Conservation (phyloP, 2,888 invertebrate genomes). For the Cheilosia impressa region DNA sequence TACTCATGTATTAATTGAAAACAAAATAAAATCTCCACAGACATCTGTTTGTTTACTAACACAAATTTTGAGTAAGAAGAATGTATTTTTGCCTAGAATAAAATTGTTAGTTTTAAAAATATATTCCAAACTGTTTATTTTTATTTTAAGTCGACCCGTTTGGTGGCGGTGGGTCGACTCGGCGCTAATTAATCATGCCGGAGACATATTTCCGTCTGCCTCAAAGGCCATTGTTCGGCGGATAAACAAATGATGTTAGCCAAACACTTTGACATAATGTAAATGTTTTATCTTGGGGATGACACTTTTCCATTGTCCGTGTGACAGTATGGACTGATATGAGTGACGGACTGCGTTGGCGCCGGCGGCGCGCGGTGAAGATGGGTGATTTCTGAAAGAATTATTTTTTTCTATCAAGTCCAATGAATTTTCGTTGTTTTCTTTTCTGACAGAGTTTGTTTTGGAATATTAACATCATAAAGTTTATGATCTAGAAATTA, state of each 20-base stretch:
- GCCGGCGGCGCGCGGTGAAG: constrained; percentile 1
- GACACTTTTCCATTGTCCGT: constrained; percentile 22
- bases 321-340: constrained; percentile 20
- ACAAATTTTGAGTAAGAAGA: constrained; percentile 59
- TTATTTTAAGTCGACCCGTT: constrained; percentile 9
- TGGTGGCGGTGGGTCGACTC: constrained; percentile 6
- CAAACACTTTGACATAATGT: constrained; percentile 35
- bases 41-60: constrained; percentile 69
- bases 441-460: constrained; percentile 7
- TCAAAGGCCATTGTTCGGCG: constrained; percentile 31
- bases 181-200: constrained; percentile 24
- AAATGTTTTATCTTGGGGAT: constrained; percentile 25
- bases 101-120: constrained; percentile 58
- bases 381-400: neutral
- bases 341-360: constrained; percentile 7
- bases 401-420: neutral
- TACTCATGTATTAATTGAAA: neutral
- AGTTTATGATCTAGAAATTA: constrained; percentile 14
- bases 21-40: constrained; percentile 34
- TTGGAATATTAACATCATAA: constrained; percentile 15
- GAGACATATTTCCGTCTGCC: constrained; percentile 25
- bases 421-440: constrained; percentile 15
- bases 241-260: constrained; percentile 38
- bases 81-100: constrained; percentile 58
- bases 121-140: constrained; percentile 27